Base-by-base conservation (phyloP, 2,113 vertebrate genomes). In the Dicentrarchus labrax region DNA sequence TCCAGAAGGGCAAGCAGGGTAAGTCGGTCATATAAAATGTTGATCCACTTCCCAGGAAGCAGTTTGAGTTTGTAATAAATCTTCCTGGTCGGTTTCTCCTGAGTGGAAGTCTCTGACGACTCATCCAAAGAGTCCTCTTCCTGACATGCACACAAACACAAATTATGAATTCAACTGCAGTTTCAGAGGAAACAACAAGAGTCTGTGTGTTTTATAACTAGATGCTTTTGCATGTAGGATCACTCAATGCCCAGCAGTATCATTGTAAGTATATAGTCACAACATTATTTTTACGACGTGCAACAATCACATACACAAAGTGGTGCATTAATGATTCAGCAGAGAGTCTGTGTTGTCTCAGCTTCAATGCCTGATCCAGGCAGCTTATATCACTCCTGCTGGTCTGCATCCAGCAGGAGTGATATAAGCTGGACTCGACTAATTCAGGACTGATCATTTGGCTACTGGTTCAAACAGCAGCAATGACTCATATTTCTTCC, bases 11-110 rank as follows among this genome's bases (percentile, higher is more conserved):
- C 96, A 84, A 98, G 47, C 86, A 99, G 94, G 47, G 98, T 94
- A 45, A 99, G 96, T 3, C 98, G 95, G 91, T 99, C 97, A 3
- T 98, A 99, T 94, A 98, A 96, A 92, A 99, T 94, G 91, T 96
- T 97, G 87, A 99, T 95, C 98, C 97, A 98, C 90, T 96, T 99
- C 68, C 98, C 98, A 43, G 98, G 98, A 88, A 98, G 98, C 50
- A 99, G 89, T 84, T 96, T 94, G 22, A 99, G 96, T 92, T 97
- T 99, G 94, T 99, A 99, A 89, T 98, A 99, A 80, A 98, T 95
- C 80, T 97, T 97, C 53, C 91, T 95, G 82, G 95, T 96, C 12
- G 97, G 96, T 72, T 96, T 98, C 81, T 96, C 94, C 60, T 97
- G 96, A 38, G 95, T 96, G 21, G 97, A 97, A 21, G 97, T 97